These are phyloP conservation scores for Enteromius thamalakanensis DNA, from an alignment of 2,797 vertebrate genomes.

Conservation along the genomic window DNA sequence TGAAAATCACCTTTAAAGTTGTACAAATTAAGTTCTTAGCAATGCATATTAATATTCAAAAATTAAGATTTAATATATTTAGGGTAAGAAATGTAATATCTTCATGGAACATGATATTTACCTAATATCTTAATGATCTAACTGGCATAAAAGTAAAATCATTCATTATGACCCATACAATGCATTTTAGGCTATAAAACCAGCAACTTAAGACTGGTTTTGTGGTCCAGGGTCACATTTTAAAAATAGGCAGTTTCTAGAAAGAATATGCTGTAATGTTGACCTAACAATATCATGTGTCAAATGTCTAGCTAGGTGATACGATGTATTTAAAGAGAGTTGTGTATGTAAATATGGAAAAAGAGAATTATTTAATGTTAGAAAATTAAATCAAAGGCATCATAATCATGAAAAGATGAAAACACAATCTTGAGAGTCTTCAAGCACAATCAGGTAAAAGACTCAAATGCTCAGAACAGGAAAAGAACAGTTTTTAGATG, in stretches of 20 bases:
- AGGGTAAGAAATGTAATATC: too few relatives aligned
- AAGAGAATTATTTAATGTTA: neutral
- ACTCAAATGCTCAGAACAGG: neutral
- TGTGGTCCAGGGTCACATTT: too few relatives aligned
- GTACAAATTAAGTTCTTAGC: too few relatives aligned
- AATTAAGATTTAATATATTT: too few relatives aligned
- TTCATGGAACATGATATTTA: too few relatives aligned
- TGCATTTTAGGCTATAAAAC: too few relatives aligned
- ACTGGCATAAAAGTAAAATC: too few relatives aligned
- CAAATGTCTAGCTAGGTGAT: neutral
- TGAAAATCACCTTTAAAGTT: too few relatives aligned
- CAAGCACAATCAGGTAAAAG: slow-evolving; percentile 1
- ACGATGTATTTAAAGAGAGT: neutral
- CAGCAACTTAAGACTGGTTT: too few relatives aligned
- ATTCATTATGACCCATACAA: too few relatives aligned
- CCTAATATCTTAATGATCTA: too few relatives aligned
- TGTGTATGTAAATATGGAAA: neutral
- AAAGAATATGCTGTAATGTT: neutral
- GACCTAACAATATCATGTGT: neutral
- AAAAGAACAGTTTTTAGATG: slow-evolving; percentile 2
- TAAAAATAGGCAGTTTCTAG: neutral
- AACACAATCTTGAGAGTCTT: neutral
- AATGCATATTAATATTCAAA: too few relatives aligned
- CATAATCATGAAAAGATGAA: neutral
- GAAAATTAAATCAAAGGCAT: neutral